A percentile compares a stretch with the other conserved stretches of the same genome.
Conservation (phyloP, 2,888 invertebrate species). For the Zaprionus bogoriensis region DNA sequence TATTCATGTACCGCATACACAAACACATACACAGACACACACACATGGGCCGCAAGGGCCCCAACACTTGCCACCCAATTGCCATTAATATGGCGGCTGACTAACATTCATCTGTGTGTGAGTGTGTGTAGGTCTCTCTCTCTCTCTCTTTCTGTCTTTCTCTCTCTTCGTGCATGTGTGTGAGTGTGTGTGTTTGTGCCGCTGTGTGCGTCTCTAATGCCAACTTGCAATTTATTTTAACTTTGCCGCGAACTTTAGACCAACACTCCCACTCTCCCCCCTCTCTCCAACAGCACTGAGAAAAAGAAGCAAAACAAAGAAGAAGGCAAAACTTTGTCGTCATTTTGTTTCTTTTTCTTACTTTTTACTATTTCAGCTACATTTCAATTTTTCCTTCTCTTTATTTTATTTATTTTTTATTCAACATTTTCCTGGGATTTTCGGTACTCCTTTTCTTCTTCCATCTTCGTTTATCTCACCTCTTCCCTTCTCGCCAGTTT, state of each 20-base stretch:
- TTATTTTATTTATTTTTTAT: neutral
- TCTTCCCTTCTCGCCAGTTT: slow-evolving; percentile 1
- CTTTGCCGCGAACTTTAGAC: slow-evolving; percentile 77
- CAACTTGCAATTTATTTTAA: slow-evolving; percentile 75
- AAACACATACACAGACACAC: slow-evolving; percentile 57
- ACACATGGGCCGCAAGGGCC: slow-evolving; percentile 57
- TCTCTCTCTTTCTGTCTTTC: too few species aligned
- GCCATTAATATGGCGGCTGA: slow-evolving; percentile 81
- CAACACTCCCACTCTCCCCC: slow-evolving; percentile 18
- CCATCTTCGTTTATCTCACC: slow-evolving; percentile 2
- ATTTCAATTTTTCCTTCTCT: slow-evolving; percentile 49
- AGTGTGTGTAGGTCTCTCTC: too few species aligned
- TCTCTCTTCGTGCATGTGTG: too few species aligned
- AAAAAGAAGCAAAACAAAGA: slow-evolving; percentile 36
- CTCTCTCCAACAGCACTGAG: neutral
- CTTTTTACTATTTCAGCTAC: slow-evolving; percentile 70
- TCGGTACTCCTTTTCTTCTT: slow-evolving; percentile 23
- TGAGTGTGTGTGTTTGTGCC: slow-evolving; percentile 26
- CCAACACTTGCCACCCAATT: slow-evolving; percentile 79
- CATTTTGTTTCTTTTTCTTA: slow-evolving; percentile 67
- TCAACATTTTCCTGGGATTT: too few species aligned
- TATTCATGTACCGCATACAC: slow-evolving; percentile 72
- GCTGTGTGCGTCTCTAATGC: slow-evolving; percentile 75
- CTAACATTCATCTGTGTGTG: slow-evolving; percentile 62
- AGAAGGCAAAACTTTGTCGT: slow-evolving; percentile 52